phyloP scores from a whole-genome alignment of 2,888 invertebrate species.

The Petrolisthes cinctipes region DNA sequence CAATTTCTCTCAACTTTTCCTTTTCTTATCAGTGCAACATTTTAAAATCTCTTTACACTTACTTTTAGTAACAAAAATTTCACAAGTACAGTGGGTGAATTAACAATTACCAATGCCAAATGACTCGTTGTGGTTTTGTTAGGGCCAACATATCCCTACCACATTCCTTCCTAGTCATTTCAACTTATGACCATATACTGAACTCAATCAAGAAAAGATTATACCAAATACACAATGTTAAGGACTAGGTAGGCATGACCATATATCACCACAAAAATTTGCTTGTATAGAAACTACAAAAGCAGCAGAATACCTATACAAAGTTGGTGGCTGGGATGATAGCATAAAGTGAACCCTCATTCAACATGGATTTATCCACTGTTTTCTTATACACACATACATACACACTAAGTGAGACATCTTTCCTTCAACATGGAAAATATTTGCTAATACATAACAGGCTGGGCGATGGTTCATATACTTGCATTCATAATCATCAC shows the following conservation, averaged over 20 bases:
- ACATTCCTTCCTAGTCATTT: not conserved
- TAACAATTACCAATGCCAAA: too few relatives aligned
- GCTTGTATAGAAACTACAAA: conserved; percentile 5
- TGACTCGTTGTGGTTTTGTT: not conserved
- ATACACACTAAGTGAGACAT: too few relatives aligned
- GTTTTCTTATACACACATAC: too few relatives aligned
- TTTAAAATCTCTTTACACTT: not conserved
- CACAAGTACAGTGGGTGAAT: not conserved
- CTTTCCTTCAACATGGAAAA: too few relatives aligned
- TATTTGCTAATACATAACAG: too few relatives aligned
- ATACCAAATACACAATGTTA: not conserved
- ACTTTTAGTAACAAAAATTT: conserved; percentile 5
- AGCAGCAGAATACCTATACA: not conserved
- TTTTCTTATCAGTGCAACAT: not conserved
- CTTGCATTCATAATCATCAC: too few relatives aligned
- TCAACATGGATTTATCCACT: too few relatives aligned
- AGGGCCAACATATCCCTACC: conserved; percentile 14
- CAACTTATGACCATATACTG: not conserved
- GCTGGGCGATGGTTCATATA: too few relatives aligned
- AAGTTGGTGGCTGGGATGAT: conserved; percentile 10
- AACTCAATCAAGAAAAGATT: not conserved
- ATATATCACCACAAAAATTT: not conserved
- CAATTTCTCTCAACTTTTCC: not conserved
- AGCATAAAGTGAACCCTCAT: too few relatives aligned
- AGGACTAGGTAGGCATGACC: conserved; percentile 10